Conservation (phyloP, 2,113 vertebrate genomes). For the Bothrops jararaca region DNA sequence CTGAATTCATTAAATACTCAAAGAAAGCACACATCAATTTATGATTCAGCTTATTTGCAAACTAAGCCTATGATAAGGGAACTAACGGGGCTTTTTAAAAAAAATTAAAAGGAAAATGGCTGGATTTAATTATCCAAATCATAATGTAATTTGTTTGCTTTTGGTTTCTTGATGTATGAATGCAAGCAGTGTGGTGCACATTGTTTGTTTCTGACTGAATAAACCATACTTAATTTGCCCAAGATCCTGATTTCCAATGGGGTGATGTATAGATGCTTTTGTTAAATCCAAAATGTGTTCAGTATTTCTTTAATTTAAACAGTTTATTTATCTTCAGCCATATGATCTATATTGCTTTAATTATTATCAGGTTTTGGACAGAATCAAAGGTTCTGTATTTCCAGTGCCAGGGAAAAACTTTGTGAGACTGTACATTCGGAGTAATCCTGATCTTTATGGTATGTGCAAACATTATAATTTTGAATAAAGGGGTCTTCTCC, state of each 20-base stretch:
- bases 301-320: not conserved
- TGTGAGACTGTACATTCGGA: constrained; percentile 85
- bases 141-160: not conserved
- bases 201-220: not conserved
- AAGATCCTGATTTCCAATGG: not conserved
- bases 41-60: not conserved
- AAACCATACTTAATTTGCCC: not conserved
- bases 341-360: not conserved
- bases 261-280: not conserved
- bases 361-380: constrained; percentile 81
- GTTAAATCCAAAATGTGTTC: not conserved
- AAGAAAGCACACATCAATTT: not conserved
- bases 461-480: constrained; percentile 38
- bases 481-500: not conserved
- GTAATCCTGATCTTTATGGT: constrained; percentile 96
- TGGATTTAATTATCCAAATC: not conserved
- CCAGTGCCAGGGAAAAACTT: constrained; percentile 94
- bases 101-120: not conserved
- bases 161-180: not conserved
- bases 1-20: not conserved
- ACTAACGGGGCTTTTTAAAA: not conserved
- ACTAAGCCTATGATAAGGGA: not conserved
- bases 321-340: not conserved
- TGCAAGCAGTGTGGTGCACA: not conserved
- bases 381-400: constrained; percentile 90